phyloP scores from a whole-genome alignment of 2,888 invertebrate species.

The Protonemura montana region DNA sequence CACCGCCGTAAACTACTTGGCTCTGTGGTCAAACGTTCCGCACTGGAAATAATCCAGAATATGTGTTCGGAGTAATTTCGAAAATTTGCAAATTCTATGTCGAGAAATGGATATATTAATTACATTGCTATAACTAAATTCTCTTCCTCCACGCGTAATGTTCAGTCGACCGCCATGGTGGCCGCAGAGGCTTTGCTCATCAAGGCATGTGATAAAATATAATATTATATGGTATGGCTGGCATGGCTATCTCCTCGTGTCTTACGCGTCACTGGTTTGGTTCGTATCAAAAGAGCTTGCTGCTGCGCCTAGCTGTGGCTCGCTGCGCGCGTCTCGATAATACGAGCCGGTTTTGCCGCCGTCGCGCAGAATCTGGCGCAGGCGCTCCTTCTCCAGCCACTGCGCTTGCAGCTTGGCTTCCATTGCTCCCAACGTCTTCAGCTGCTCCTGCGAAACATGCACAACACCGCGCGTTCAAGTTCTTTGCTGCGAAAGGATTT shows the following conservation, averaged over 20 bases:
- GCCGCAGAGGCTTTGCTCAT: neutral
- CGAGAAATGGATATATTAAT: neutral
- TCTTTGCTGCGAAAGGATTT: no score
- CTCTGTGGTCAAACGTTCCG: neutral
- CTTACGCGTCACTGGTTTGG: neutral
- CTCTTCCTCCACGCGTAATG: neutral
- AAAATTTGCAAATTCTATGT: constrained; percentile 4
- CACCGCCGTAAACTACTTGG: neutral
- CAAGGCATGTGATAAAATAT: constrained; percentile 31
- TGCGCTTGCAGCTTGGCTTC: constrained; percentile 49
- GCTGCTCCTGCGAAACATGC: constrained; percentile 47
- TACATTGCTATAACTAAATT: neutral
- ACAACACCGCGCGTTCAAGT: no score
- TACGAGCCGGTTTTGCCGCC: constrained; percentile 40
- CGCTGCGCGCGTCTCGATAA: constrained; percentile 23
- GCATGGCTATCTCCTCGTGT: neutral
- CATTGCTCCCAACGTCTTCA: constrained; percentile 49
- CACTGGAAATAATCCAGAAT: neutral
- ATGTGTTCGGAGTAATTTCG: neutral
- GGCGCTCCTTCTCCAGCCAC: constrained; percentile 49
- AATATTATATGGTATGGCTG: neutral
- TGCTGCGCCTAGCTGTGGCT: neutral
- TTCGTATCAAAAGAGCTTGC: constrained; percentile 13
- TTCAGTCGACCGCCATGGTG: neutral
- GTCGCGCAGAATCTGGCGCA: constrained; percentile 48